Evolutionary conservation across 1,140 invertebrate genomes (phyloP).

Genomic region (Drosophila repletoides): DNA sequence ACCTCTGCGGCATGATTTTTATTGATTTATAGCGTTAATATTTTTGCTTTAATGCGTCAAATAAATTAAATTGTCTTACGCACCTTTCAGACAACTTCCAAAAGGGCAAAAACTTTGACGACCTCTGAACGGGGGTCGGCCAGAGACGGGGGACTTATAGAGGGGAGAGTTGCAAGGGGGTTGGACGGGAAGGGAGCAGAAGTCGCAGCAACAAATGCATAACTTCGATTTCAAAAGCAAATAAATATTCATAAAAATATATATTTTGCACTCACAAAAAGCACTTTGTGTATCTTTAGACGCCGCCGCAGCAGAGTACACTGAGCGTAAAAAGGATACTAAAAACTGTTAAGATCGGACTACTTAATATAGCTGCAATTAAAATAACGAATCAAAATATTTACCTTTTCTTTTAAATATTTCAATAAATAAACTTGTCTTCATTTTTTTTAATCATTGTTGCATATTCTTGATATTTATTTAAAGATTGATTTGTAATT

Average conservation of each 20-base stretch:
- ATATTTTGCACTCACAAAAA: constrained; percentile 53
- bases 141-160: not conserved
- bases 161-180: not conserved
- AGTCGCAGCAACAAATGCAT: constrained; percentile 66
- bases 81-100: constrained; percentile 58
- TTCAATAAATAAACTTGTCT: no score
- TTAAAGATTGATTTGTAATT: no score
- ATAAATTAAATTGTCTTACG: constrained; percentile 81
- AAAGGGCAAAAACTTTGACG: constrained; percentile 60
- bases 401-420: no score
- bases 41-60: constrained; percentile 79
- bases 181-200: constrained; percentile 19
- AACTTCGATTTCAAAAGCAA: constrained; percentile 79
- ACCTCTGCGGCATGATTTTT: constrained; percentile 34
- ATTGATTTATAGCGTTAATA: constrained; percentile 80
- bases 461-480: no score
- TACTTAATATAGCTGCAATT: no score
- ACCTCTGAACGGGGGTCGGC: not conserved
- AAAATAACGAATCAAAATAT: no score
- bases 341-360: no score
- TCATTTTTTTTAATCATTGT: no score
- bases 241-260: constrained; percentile 80
- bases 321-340: no score
- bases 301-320: constrained; percentile 2
- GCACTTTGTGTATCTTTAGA: constrained; percentile 67